Conservation (phyloP, 2,797 vertebrate genomes). For the Macrochelys suwanniensis region DNA sequence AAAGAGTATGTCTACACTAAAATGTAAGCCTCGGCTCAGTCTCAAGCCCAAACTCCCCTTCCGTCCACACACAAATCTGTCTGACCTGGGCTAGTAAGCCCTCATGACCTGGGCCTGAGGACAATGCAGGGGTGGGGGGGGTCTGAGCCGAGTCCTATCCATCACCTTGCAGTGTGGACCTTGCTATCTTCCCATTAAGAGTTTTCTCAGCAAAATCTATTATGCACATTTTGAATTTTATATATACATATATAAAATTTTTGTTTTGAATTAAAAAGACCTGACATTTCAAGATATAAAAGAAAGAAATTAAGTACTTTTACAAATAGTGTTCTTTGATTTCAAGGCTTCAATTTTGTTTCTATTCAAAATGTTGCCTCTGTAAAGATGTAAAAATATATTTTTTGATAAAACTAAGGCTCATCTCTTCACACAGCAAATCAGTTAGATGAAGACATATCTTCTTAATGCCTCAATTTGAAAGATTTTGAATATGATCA, state of each 20-base stretch:
- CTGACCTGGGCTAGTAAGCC: no score
- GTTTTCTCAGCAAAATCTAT: background rate
- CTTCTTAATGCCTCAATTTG: background rate
- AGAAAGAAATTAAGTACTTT: constrained; percentile 41
- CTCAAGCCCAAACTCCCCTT: no score
- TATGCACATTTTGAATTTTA: background rate
- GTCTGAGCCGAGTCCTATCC: no score
- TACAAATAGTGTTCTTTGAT: constrained; percentile 2
- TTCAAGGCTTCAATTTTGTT: constrained; percentile 45
- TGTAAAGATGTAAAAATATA: background rate
- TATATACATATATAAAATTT: background rate
- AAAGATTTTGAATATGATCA: background rate
- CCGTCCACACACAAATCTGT: no score
- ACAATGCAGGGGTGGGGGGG: no score
- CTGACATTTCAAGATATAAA: background rate
- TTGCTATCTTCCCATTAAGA: background rate
- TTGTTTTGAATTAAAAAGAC: constrained; percentile 17
- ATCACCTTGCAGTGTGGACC: background rate
- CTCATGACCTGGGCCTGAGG: no score
- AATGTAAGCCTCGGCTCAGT: no score
- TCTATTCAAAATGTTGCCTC: background rate
- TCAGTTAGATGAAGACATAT: background rate
- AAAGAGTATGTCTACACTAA: background rate
- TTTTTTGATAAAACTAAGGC: background rate
- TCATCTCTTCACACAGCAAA: background rate